Evolutionary conservation across 64 coral and sea anemone genomes (phyloP).

Genomic region (Stichodactyla helianthus): DNA sequence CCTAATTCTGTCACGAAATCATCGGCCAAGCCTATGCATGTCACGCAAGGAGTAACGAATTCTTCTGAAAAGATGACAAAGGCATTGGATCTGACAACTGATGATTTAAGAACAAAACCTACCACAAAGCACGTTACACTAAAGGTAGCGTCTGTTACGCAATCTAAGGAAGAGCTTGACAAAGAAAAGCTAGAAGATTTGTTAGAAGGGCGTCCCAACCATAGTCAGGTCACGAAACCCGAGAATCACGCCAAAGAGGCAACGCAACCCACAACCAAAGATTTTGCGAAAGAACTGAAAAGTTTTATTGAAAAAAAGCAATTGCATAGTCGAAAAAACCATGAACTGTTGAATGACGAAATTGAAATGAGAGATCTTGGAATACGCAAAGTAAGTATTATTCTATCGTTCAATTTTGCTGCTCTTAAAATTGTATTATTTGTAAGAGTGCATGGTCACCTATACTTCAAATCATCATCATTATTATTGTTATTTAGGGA

Average conservation of each 20-base stretch:
- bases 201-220: neutral
- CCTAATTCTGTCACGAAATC: neutral
- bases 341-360: neutral
- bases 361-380: neutral
- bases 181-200: neutral
- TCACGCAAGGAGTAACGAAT: neutral
- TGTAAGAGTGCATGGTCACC: too few species aligned
- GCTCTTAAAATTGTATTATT: neutral
- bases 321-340: neutral
- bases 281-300: slow-evolving; percentile 1
- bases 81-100: neutral
- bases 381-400: neutral
- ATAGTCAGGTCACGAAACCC: neutral
- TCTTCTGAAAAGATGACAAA: neutral
- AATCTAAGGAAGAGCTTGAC: neutral
- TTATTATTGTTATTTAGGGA: neutral
- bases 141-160: neutral
- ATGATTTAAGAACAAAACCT: too few species aligned
- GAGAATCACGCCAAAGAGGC: neutral
- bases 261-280: neutral
- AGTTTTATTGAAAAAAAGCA: neutral
- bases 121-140: neutral
- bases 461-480: neutral
- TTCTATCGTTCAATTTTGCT: neutral
- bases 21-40: neutral